A percentile compares a stretch with the other conserved stretches of the same genome.
phyloP scores from a whole-genome alignment of 1,140 invertebrate genomes.

The Drosophila mayri region DNA sequence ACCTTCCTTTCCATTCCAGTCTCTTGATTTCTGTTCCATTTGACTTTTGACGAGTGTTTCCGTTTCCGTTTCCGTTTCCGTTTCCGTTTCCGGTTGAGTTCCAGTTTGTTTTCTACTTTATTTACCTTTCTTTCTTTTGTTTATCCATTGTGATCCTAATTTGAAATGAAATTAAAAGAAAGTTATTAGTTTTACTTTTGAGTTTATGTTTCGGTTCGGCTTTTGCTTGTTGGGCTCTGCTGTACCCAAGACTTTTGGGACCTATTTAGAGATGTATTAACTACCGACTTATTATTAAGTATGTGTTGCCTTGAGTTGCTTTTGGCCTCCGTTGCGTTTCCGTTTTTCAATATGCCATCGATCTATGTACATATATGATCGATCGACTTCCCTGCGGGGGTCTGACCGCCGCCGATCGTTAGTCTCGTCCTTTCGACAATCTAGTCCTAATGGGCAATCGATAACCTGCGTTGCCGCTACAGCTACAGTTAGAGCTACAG shows the following conservation, averaged over 20 bases:
- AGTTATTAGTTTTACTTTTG: conserved; percentile 17
- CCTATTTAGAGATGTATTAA: conserved; percentile 9
- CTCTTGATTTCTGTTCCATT: conserved; percentile 33
- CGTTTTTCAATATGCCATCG: conserved; percentile 7
- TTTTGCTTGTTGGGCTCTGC: conserved; percentile 43
- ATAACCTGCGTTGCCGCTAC: conserved; percentile 25
- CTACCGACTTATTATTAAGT: conserved; percentile 15
- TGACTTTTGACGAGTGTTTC: conserved; percentile 25
- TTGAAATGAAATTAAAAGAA: conserved; percentile 1
- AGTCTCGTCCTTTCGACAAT: conserved; percentile 4
- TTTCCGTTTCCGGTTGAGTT: conserved; percentile 21
- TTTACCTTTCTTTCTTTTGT: not conserved
- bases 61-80: conserved; percentile 20
- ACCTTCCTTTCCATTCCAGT: conserved; percentile 53
- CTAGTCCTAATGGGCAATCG: conserved; percentile 10
- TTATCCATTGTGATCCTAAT: conserved; percentile 12
- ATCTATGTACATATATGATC: not conserved
- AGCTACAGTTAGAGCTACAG: conserved; percentile 40
- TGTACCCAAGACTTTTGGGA: conserved; percentile 30
- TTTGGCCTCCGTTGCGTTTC: conserved; percentile 45
- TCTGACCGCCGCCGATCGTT: not conserved
- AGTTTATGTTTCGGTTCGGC: conserved; percentile 19
- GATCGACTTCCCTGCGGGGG: not conserved
- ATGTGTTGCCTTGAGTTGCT: conserved; percentile 39
- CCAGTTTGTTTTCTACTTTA: conserved; percentile 21